Percentiles rank a stretch among this genome's conserved stretches.
These are phyloP conservation scores for Rynchops niger DNA, from an alignment of 2,113 vertebrate genomes.

Conservation along the genomic window DNA sequence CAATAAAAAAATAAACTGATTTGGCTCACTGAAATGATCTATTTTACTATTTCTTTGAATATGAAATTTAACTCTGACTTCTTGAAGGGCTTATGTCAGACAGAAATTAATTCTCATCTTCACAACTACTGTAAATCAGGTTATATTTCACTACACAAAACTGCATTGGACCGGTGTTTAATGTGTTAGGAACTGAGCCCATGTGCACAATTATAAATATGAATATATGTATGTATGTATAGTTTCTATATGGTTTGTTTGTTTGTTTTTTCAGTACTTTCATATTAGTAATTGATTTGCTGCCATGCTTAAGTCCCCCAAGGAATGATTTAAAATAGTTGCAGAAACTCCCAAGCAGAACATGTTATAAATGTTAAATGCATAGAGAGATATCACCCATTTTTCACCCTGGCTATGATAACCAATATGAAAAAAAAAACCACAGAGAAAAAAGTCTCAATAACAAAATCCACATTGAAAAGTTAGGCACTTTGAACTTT, in stretches of 20 bases:
- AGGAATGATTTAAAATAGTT: constrained; percentile 9
- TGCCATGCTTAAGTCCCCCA: neutral
- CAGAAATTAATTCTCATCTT: neutral
- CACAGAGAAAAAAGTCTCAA: neutral
- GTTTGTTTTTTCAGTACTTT: neutral
- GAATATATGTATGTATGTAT: no score
- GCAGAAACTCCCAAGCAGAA: constrained; percentile 14
- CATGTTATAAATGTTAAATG: neutral
- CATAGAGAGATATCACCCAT: neutral
- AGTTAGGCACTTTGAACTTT: constrained; percentile 77
- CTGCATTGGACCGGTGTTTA: neutral
- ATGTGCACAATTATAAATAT: neutral
- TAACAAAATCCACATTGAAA: constrained; percentile 71
- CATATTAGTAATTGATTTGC: neutral
- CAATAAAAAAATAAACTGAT: neutral
- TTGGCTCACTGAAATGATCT: neutral
- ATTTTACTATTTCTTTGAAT: neutral
- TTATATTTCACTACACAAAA: neutral
- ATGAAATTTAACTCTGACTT: neutral
- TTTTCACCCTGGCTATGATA: constrained; percentile 7
- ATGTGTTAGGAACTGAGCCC: neutral
- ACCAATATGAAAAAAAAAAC: neutral
- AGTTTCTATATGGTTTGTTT: neutral
- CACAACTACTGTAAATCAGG: neutral
- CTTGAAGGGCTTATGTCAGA: neutral